Conservation (phyloP, 2,888 invertebrate genomes). For the Micoletzkya japonica region DNA sequence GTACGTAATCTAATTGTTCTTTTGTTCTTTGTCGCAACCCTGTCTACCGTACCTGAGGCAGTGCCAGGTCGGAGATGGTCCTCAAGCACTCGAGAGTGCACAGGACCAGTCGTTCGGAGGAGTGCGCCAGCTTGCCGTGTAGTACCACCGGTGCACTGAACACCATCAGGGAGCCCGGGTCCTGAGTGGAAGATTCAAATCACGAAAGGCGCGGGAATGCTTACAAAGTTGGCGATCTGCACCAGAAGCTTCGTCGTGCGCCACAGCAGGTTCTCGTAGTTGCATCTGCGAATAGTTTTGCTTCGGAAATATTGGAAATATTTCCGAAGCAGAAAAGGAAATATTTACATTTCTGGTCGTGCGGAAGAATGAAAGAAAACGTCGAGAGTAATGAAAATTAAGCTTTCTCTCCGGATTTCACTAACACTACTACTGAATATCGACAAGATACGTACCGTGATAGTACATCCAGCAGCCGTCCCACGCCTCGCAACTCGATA, state of each 20-base stretch:
- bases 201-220: conserved; percentile 25
- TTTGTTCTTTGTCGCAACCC: no score
- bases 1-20: neutral
- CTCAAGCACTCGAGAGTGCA: conserved; percentile 47
- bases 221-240: conserved; percentile 45
- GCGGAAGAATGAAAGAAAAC: conserved; percentile 35
- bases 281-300: conserved; percentile 24
- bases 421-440: neutral
- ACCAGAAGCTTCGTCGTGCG: conserved; percentile 48
- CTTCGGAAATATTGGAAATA: neutral
- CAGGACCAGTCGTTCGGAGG: conserved; percentile 43
- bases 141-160: conserved; percentile 36
- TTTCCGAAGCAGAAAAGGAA: conserved; percentile 21
- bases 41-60: conserved; percentile 3
- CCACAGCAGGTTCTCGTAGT: conserved; percentile 52
- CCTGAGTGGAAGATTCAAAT: conserved; percentile 30
- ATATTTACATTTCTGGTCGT: conserved; percentile 33
- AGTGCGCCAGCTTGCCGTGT: conserved; percentile 34
- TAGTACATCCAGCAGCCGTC: conserved; percentile 40
- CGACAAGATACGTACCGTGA: neutral
- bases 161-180: conserved; percentile 34
- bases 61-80: conserved; percentile 41
- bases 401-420: neutral
- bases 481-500: conserved; percentile 35
- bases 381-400: no score